Evolutionary conservation across 1,140 invertebrate genomes (phyloP).

Genomic region (Bradynema listronoti): DNA sequence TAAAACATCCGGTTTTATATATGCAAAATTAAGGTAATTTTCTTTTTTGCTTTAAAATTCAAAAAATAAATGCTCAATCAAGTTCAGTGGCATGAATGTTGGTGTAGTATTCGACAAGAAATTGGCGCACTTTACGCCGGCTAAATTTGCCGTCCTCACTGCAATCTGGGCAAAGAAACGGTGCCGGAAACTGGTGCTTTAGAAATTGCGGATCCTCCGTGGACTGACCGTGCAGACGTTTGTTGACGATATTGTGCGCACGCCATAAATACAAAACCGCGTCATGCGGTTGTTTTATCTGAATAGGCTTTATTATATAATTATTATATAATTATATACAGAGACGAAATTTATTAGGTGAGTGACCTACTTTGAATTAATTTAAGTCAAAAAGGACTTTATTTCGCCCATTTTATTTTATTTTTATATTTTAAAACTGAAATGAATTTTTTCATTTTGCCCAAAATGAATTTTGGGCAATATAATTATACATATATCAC

Average conservation of each 20-base stretch:
- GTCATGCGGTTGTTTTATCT: slow-evolving; percentile 51
- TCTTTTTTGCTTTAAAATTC: not conserved
- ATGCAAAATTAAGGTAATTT: not conserved
- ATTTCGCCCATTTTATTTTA: not conserved
- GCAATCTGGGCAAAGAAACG: slow-evolving; percentile 56
- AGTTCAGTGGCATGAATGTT: slow-evolving; percentile 23
- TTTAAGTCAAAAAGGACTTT: not conserved
- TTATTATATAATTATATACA: slow-evolving; percentile 15
- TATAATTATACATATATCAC: not conserved
- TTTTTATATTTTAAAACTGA: not conserved
- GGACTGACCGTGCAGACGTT: slow-evolving; percentile 48
- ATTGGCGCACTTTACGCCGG: slow-evolving; percentile 54
- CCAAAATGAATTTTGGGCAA: not conserved
- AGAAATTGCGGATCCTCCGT: slow-evolving; percentile 58
- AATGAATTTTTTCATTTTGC: not conserved
- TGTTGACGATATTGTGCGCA: slow-evolving; percentile 57
- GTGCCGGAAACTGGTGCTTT: slow-evolving; percentile 55
- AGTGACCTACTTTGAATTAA: not conserved
- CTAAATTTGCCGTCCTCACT: slow-evolving; percentile 56
- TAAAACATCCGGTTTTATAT: no score
- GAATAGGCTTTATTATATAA: slow-evolving; percentile 38
- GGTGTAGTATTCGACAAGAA: slow-evolving; percentile 53
- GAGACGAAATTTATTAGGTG: not conserved
- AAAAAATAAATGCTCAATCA: not conserved
- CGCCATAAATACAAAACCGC: slow-evolving; percentile 57